Conservation (phyloP, 2,113 vertebrate genomes). For the Azemiops feae region DNA sequence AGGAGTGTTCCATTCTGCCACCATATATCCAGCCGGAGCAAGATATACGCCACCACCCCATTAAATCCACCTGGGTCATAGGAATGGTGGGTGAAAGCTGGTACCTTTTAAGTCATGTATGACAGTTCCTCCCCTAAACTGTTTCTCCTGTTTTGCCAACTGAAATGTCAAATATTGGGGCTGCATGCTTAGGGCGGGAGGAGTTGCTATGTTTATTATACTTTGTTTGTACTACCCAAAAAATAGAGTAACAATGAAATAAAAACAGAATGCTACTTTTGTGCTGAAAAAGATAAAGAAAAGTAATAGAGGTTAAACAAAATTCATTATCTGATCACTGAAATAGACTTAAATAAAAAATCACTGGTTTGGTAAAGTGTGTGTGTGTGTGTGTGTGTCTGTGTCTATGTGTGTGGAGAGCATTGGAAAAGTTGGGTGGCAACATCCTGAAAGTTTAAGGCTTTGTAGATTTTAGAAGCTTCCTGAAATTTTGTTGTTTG, state of each 20-base stretch:
- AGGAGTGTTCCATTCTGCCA: not conserved
- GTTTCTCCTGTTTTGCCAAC: not conserved
- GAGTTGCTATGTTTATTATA: not conserved
- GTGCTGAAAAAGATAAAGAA: not conserved
- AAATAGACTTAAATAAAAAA: not conserved
- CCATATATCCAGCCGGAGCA: constrained; percentile 7
- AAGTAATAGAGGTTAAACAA: not conserved
- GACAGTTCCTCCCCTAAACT: not conserved
- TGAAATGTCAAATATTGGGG: not conserved
- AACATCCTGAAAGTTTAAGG: not conserved
- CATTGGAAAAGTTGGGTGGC: not conserved
- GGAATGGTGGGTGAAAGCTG: constrained; percentile 28
- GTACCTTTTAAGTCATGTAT: no score
- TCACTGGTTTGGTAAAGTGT: no score
- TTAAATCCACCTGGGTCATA: constrained; percentile 12
- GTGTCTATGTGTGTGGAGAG: not conserved
- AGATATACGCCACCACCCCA: constrained; percentile 9
- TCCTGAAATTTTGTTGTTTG: not conserved
- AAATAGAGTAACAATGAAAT: not conserved
- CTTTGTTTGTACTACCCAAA: not conserved
- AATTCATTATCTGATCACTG: not conserved
- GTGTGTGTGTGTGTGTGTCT: no score
- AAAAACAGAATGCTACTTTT: not conserved
- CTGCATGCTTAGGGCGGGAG: not conserved
- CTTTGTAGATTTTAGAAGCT: not conserved